Percentiles rank a stretch among this genome's conserved stretches.
phyloP scores from a whole-genome alignment of 2,888 invertebrate species.

The Acanthacorydalis orientalis region DNA sequence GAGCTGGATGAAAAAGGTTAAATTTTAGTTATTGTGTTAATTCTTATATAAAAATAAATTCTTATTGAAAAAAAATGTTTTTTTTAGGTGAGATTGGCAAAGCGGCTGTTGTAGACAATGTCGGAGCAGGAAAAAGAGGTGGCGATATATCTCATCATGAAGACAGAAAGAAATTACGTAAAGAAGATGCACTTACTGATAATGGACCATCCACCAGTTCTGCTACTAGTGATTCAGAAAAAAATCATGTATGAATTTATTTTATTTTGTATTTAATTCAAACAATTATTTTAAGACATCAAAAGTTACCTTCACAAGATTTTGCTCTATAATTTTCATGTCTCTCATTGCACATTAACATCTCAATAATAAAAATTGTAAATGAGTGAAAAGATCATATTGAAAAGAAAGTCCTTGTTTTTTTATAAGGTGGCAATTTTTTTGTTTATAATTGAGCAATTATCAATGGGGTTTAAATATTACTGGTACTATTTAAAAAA shows the following conservation, averaged over 20 bases:
- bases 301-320: no score
- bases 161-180: conserved; percentile 8
- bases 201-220: not conserved
- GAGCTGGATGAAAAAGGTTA: conserved; percentile 67
- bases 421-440: no score
- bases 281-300: no score
- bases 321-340: no score
- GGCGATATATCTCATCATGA: conserved; percentile 13
- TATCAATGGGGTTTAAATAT: no score
- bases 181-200: conserved; percentile 7
- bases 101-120: conserved; percentile 16
- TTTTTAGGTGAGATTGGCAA: conserved; percentile 25
- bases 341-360: no score
- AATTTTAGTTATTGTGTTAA: conserved; percentile 10
- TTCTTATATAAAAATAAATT: conserved; percentile 4
- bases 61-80: conserved; percentile 4
- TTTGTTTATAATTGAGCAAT: no score
- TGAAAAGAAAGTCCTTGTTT: no score
- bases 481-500: no score
- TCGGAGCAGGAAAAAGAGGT: conserved; percentile 10
- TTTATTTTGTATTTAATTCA: no score
- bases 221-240: not conserved
- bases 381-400: no score
- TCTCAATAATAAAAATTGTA: no score
- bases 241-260: not conserved